These are phyloP conservation scores for Brachionichthys hirsutus DNA, from an alignment of 2,113 vertebrate genomes.

Conservation along the genomic window DNA sequence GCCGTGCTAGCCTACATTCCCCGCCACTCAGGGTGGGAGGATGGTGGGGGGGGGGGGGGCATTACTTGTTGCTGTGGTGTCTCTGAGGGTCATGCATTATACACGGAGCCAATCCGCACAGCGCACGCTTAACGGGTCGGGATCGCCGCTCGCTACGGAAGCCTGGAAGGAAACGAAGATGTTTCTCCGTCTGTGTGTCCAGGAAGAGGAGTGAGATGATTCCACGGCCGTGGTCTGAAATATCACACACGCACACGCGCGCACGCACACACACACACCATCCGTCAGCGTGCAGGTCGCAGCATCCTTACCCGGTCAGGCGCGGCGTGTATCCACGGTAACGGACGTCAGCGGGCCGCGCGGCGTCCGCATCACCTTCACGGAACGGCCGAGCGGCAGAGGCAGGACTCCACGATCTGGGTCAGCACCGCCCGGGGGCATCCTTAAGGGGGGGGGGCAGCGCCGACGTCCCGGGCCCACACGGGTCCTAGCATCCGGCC, in stretches of 20 bases:
- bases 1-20: slow-evolving; percentile 54
- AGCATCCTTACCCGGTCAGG: slow-evolving; percentile 54
- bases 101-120: slow-evolving; percentile 34
- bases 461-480: slow-evolving; percentile 48
- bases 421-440: slow-evolving; percentile 44
- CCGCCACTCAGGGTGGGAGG: slow-evolving; percentile 10
- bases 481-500: slow-evolving; percentile 21
- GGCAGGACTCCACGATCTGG: slow-evolving; percentile 47
- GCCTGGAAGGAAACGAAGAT: neutral
- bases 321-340: slow-evolving; percentile 39
- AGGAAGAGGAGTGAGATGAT: neutral
- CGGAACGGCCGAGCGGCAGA: slow-evolving; percentile 19
- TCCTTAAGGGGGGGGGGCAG: slow-evolving; percentile 18
- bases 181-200: neutral
- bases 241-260: slow-evolving; percentile 2
- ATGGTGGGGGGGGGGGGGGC: slow-evolving; percentile 7
- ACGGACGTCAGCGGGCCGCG: slow-evolving; percentile 49
- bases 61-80: slow-evolving; percentile 59
- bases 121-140: slow-evolving; percentile 20
- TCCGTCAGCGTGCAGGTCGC: slow-evolving; percentile 2
- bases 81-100: slow-evolving; percentile 47
- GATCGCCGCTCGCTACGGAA: too few species aligned
- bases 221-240: neutral
- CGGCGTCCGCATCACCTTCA: slow-evolving; percentile 26
- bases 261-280: slow-evolving; percentile 3